phyloP scores from a whole-genome alignment of 2,797 vertebrate genomes.

The Craterocephalus amniculus region DNA sequence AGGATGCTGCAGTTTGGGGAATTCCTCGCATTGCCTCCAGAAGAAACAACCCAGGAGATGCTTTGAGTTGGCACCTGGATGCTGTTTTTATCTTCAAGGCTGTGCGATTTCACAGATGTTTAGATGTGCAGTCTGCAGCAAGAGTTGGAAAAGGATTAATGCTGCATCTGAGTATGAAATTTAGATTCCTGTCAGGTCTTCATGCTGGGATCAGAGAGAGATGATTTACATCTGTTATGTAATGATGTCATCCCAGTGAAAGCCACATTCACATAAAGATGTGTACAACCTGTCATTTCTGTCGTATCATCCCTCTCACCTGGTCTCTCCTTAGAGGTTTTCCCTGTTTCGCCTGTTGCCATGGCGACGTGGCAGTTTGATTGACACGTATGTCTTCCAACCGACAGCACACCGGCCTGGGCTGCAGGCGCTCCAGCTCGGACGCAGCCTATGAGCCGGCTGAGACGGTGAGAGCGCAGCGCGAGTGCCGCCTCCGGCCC shows the following conservation, averaged over 20 bases:
- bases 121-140: conserved; percentile 26
- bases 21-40: conserved; percentile 38
- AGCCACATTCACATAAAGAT: conserved; percentile 4
- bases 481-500: conserved; percentile 88
- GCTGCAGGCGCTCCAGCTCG: conserved; percentile 90
- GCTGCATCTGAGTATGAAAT: conserved; percentile 45
- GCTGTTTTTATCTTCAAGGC: conserved; percentile 35
- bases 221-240: conserved; percentile 52
- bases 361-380: conserved; percentile 45
- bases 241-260: conserved; percentile 49
- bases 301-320: conserved; percentile 20
- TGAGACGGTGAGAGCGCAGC: conserved; percentile 87
- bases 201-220: conserved; percentile 44
- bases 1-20: conserved; percentile 34
- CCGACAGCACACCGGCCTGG: conserved; percentile 75
- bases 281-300: conserved; percentile 2
- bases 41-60: conserved; percentile 11
- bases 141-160: conserved; percentile 38
- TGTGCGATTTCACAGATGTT: conserved; percentile 36
- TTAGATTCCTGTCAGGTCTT: conserved; percentile 47
- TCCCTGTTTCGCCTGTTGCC: conserved; percentile 51
- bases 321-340: not conserved
- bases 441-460: conserved; percentile 86
- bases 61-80: conserved; percentile 22
- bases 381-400: conserved; percentile 59